phyloP scores from a whole-genome alignment of 2,888 invertebrate species.

The Oxytorus armatus region DNA sequence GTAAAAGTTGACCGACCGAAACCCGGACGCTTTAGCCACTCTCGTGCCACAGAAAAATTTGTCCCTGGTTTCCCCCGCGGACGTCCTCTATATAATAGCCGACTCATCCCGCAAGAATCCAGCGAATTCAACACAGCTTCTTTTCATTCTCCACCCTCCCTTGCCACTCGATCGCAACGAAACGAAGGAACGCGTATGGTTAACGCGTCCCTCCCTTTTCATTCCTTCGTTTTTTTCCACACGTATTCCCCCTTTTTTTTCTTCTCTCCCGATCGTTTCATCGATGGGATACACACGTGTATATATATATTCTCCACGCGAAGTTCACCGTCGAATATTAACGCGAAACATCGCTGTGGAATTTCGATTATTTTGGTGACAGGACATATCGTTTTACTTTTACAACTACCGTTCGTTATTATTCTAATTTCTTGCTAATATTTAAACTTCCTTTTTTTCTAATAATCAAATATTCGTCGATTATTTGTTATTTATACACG shows the following conservation, averaged over 20 bases:
- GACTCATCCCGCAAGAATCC: constrained; percentile 41
- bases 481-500: too few relatives aligned
- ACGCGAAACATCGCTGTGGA: constrained; percentile 46
- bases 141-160: constrained; percentile 6
- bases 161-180: constrained; percentile 23
- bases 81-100: background rate
- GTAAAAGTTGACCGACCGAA: constrained; percentile 60
- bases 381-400: constrained; percentile 32
- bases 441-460: too few relatives aligned
- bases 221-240: constrained; percentile 32
- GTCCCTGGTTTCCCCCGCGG: constrained; percentile 10
- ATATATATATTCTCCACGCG: constrained; percentile 31
- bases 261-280: constrained; percentile 31
- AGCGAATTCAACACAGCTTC: constrained; percentile 39
- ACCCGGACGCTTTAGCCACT: constrained; percentile 51
- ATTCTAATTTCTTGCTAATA: too few relatives aligned
- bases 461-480: too few relatives aligned
- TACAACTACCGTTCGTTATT: constrained; percentile 6
- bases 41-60: constrained; percentile 17
- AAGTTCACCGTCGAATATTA: constrained; percentile 38
- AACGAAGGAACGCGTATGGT: constrained; percentile 22
- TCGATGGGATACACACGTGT: constrained; percentile 48
- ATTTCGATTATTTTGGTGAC: constrained; percentile 38
- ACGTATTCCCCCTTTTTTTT: constrained; percentile 24
- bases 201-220: constrained; percentile 48